phyloP scores from a whole-genome alignment of 2,888 invertebrate species.

The Metacarcinus magister region DNA sequence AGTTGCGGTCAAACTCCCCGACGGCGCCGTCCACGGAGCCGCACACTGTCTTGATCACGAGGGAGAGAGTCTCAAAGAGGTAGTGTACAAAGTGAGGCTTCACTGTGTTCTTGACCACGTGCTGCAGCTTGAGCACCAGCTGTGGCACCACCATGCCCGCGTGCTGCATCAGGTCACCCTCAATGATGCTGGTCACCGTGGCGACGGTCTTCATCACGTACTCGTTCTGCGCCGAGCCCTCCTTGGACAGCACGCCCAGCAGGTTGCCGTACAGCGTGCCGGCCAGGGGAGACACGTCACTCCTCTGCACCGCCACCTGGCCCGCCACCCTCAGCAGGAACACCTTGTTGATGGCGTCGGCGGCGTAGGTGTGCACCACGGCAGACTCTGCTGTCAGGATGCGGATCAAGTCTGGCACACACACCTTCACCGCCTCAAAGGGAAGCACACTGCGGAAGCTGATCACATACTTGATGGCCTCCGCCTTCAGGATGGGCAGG shows the following conservation, averaged over 20 bases:
- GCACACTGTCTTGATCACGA: constrained; percentile 94
- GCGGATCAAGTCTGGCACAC: constrained; percentile 91
- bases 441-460: constrained; percentile 96
- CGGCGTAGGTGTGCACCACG: constrained; percentile 98
- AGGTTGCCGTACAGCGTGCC: constrained; percentile 90
- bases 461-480: constrained; percentile 98
- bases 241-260: constrained; percentile 90
- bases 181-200: constrained; percentile 92
- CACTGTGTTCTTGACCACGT: constrained; percentile 96
- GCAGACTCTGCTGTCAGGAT: constrained; percentile 91
- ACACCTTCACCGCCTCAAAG: constrained; percentile 89
- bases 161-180: constrained; percentile 92
- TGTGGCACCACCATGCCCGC: constrained; percentile 92
- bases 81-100: constrained; percentile 99
- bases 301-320: constrained; percentile 87
- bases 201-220: constrained; percentile 99
- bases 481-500: constrained; percentile 96
- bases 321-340: constrained; percentile 89
- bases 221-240: constrained; percentile 95
- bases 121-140: constrained; percentile 92
- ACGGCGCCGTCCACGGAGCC: constrained; percentile 92
- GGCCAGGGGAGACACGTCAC: constrained; percentile 89
- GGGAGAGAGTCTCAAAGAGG: constrained; percentile 96
- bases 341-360: constrained; percentile 95
- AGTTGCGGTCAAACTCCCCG: constrained; percentile 93